A percentile compares a stretch with the other conserved stretches of the same genome.
phyloP scores from a whole-genome alignment of 2,113 vertebrate species.

The Platysternon megacephalum region DNA sequence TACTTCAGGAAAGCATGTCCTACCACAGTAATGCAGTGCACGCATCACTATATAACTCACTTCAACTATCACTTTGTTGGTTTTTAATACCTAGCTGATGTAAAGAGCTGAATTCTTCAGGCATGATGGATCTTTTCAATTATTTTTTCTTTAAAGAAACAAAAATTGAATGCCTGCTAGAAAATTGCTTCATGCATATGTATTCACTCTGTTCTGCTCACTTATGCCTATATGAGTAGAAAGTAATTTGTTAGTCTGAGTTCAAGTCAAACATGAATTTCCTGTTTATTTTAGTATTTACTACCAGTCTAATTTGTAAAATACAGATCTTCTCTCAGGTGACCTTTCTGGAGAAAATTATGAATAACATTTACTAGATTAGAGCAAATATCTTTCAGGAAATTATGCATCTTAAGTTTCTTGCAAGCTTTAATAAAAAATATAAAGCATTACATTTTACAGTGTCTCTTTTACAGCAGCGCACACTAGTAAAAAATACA shows the following conservation, averaged over 20 bases:
- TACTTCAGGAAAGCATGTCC: background rate
- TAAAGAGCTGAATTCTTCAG: background rate
- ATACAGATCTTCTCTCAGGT: background rate
- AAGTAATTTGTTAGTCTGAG: background rate
- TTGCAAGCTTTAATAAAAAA: background rate
- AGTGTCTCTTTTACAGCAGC: background rate
- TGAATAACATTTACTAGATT: conserved; percentile 20
- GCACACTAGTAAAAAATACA: background rate
- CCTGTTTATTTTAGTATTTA: background rate
- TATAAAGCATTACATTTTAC: background rate
- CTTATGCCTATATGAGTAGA: background rate
- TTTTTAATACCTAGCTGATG: background rate
- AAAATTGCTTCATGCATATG: background rate
- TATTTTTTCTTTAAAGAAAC: background rate
- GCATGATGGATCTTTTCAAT: background rate
- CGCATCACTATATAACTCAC: background rate
- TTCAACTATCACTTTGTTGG: background rate
- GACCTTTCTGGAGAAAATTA: background rate
- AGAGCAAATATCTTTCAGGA: conserved; percentile 21
- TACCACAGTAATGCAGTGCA: background rate
- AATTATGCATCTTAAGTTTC: background rate
- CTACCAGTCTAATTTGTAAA: background rate
- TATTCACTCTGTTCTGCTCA: background rate
- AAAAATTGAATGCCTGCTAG: background rate
- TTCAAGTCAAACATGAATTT: background rate